Percentiles rank a stretch among this genome's conserved stretches.
Evolutionary conservation across 2,113 vertebrate genomes (phyloP).

Genomic region (Ursus arctos): DNA sequence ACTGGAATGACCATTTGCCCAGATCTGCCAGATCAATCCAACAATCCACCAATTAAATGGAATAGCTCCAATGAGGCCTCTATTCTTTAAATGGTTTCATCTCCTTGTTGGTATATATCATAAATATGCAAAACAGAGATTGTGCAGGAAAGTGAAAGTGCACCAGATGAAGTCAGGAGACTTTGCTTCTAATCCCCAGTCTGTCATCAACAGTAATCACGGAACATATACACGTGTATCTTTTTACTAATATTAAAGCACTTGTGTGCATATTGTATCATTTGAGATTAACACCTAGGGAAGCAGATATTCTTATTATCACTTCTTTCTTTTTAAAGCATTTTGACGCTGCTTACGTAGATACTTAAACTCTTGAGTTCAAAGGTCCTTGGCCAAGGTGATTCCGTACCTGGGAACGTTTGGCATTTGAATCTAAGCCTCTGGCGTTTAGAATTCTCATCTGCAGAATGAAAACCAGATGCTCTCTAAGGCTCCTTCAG

Average conservation of each 20-base stretch:
- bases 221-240: background rate
- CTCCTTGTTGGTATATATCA: conserved; percentile 36
- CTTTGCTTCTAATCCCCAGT: background rate
- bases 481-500: background rate
- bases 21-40: background rate
- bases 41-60: background rate
- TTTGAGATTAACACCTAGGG: background rate
- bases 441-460: conserved; percentile 7
- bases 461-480: background rate
- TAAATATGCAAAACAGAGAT: conserved; percentile 8
- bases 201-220: background rate
- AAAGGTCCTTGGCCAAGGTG: background rate
- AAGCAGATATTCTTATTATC: background rate
- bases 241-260: conserved; percentile 25
- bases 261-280: background rate
- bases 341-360: background rate
- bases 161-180: background rate
- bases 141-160: background rate
- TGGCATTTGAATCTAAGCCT: background rate
- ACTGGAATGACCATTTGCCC: background rate
- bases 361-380: conserved; percentile 14
- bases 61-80: background rate
- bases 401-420: background rate
- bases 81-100: conserved; percentile 42
- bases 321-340: background rate